Base-by-base conservation (phyloP, 2,888 invertebrate genomes). In the Drosophila rellima region DNA sequence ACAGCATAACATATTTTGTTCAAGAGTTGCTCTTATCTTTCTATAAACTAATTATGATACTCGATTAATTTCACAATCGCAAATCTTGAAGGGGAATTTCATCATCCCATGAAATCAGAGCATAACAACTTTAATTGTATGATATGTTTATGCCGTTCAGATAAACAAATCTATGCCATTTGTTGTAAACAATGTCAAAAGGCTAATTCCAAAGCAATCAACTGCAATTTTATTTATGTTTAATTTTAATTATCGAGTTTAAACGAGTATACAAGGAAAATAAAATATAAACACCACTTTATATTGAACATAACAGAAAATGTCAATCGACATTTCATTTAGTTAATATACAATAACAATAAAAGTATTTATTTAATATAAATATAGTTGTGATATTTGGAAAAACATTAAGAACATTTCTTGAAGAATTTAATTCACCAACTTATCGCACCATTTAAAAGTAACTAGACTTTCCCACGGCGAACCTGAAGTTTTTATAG, bases 381-480 rank as follows among this genome's bases (percentile, higher is more conserved):
- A 5, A 15, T 7, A 11, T 11, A 10, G 7, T 17, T 17, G 15
- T 10, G 15, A 10, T 39, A 40, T 18, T 11, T 39, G 11, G 5
- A 37, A 18, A 5, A 40, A 11, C 18, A 20, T 42, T n/a, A 0
- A 23, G 20, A 2, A 2, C 6, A 7, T 7, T 42, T 7, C 7
- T 23, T 20, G 2, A 6, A 6, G 13, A 20, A n/a, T 20, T 7
- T 4, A 33, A 44, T 8, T 33, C 15, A 29, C 59, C 37, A 45
- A 48, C 42, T 50, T 67, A 47, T 65, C 37, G 56, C 44, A 62
- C 68, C 37, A 37, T 37, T 40, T 40, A 8, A 40, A 72, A 56
- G 59, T 33, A 62, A 75, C 74, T 73, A 78, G 52, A 64, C 48
- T 75, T 73, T 75, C 74, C 33, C 74, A 68, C 74, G 18, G 54